phyloP scores from a whole-genome alignment of 2,888 invertebrate genomes.

The Steinernema scapterisci region DNA sequence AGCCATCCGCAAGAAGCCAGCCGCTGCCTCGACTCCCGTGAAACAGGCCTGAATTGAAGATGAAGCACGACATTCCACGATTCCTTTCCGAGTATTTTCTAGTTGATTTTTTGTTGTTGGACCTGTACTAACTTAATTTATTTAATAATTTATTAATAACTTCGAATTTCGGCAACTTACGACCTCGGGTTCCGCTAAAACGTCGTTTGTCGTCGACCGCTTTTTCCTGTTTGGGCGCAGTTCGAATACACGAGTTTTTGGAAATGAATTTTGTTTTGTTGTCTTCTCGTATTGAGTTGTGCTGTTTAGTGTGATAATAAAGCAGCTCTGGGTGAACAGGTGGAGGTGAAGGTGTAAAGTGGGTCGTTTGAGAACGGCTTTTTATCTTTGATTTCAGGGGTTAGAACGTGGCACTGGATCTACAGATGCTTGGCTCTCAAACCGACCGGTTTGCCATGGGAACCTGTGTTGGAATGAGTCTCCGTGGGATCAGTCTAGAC shows the following conservation, averaged over 20 bases:
- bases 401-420: too few relatives aligned
- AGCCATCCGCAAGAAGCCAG: not conserved
- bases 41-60: too few relatives aligned
- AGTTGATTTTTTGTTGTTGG: constrained; percentile 13
- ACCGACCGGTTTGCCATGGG: too few relatives aligned
- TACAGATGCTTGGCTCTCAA: too few relatives aligned
- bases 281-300: not conserved
- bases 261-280: not conserved
- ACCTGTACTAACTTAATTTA: constrained; percentile 8
- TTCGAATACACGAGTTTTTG: not conserved
- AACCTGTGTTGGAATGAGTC: too few relatives aligned
- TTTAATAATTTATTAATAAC: not conserved
- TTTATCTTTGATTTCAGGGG: too few relatives aligned
- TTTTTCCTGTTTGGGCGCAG: not conserved
- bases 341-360: too few relatives aligned
- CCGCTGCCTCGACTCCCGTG: not conserved
- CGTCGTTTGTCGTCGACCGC: too few relatives aligned
- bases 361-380: too few relatives aligned
- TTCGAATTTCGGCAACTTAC: not conserved
- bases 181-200: too few relatives aligned
- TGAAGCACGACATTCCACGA: not conserved
- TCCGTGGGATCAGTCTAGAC: too few relatives aligned
- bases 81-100: not conserved
- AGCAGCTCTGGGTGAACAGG: not conserved
- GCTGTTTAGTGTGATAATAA: constrained; percentile 1